Base-by-base conservation (phyloP, 2,888 invertebrate species). In the Caenorhabditis auriculariae region DNA sequence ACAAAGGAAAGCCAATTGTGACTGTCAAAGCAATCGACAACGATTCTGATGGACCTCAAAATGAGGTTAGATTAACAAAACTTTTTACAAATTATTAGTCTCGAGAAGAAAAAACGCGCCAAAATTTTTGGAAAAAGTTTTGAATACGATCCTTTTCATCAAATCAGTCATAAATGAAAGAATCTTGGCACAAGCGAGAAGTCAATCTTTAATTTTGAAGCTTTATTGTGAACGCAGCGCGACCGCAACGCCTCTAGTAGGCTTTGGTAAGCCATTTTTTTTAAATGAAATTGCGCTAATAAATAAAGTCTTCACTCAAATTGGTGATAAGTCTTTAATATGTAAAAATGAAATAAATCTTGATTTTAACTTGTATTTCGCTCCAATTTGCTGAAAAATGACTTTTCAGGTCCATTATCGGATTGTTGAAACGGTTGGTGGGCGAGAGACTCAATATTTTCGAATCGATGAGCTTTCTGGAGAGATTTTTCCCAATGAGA, bases 381-480 rank as follows among this genome's bases (percentile, higher is more conserved):
- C n/a, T n/a, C n/a, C n/a, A n/a, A n/a, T 9, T 32, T 32, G 35
- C 9, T 32, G 9, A n/a, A 32, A 12, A 32, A 32, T 32, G 7
- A 12, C 9, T 9, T 50, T 57, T 37, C 12, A 60, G 56, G 64
- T 78, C 4, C 71, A 70, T 49, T 81, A 79, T 61, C 60, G 74
- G 7, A 79, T 81, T 26, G 60, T 81, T 15, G 72, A 72, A 15
- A 68, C 71, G 27, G 66, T 71, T 9, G 67, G 64, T 38, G 49
- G 59, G 7, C 48, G 56, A 7, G 69, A 56, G 1, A 54, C 65
- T 9, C 60, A 56, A 37, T 54, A 69, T 26, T 96, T 96, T 85
- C 91, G 92, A 85, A 94, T 96, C 84, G 93, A 95, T 85, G 88
- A 90, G 83, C 89, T 91, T 84, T 91, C 93, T 28, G 96, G 96